phyloP scores from a whole-genome alignment of 2,888 invertebrate species.

The Protophormia terraenovae region DNA sequence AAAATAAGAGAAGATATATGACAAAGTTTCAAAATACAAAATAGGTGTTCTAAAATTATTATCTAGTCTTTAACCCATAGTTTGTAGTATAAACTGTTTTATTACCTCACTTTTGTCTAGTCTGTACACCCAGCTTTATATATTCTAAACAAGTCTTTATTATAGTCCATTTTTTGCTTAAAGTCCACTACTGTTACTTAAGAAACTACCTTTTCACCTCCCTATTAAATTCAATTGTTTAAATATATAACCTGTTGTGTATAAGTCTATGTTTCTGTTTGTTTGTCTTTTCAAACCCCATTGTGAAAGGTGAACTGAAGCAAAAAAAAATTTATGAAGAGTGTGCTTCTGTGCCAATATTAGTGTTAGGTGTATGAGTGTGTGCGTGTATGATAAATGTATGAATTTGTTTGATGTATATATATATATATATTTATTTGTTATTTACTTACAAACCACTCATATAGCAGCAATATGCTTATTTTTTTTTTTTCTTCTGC shows the following conservation, averaged over 20 bases:
- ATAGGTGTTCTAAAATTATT: too few relatives aligned
- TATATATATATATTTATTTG: neutral
- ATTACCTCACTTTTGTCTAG: too few relatives aligned
- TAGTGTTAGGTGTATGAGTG: neutral
- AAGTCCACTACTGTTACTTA: too few relatives aligned
- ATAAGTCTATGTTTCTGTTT: neutral
- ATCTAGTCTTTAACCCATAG: too few relatives aligned
- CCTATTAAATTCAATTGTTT: neutral
- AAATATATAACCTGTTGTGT: neutral
- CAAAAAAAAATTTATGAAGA: neutral
- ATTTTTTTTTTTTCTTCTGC: neutral
- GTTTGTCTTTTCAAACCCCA: neutral
- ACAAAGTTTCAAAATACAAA: too few relatives aligned
- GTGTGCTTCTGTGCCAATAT: neutral
- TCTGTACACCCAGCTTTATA: too few relatives aligned
- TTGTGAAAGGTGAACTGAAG: neutral
- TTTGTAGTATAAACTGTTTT: too few relatives aligned
- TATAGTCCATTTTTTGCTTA: too few relatives aligned
- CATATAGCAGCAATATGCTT: conserved; percentile 32
- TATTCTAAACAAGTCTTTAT: too few relatives aligned
- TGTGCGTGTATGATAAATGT: neutral
- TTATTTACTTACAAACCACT: conserved; percentile 44
- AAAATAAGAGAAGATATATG: too few relatives aligned
- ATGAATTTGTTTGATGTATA: neutral
- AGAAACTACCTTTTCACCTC: neutral